Evolutionary conservation across 1,140 invertebrate species (phyloP).

Genomic region (Orchestia grillus): DNA sequence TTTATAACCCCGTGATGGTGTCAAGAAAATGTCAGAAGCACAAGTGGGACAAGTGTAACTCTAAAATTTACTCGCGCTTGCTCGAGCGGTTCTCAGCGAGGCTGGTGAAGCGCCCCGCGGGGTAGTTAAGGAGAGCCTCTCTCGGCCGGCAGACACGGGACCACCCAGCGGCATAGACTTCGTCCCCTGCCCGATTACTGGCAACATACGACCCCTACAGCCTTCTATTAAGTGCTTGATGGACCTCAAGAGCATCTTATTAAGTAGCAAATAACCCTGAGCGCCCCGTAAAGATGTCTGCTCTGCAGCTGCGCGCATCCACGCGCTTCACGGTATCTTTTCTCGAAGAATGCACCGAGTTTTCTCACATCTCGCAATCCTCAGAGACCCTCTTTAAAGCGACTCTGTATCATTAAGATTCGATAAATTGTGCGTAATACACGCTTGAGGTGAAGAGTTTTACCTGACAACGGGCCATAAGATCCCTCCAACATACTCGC

Average conservation of each 20-base stretch:
- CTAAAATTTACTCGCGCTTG: too few species aligned
- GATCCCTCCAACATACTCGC: neutral
- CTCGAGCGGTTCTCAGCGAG: too few species aligned
- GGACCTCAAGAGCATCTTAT: conserved; percentile 27
- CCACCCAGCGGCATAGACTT: conserved; percentile 1
- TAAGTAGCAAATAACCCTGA: conserved; percentile 31
- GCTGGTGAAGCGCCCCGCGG: too few species aligned
- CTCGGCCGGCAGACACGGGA: neutral
- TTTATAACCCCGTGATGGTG: neutral
- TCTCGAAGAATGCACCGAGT: neutral
- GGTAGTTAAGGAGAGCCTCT: neutral
- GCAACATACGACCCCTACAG: neutral
- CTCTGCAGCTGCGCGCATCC: conserved; percentile 26
- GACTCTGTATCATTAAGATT: neutral
- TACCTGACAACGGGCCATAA: neutral
- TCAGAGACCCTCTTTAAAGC: neutral
- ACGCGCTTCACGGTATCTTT: neutral
- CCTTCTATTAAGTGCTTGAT: conserved; percentile 34
- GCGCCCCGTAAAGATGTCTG: conserved; percentile 29
- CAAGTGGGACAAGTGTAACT: too few species aligned
- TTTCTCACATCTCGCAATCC: neutral
- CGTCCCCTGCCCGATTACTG: conserved; percentile 19
- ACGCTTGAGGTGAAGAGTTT: neutral
- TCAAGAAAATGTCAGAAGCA: too few species aligned
- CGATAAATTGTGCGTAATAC: neutral